phyloP scores from a whole-genome alignment of 23 tunicate genomes.

The Ciona savignyi region DNA sequence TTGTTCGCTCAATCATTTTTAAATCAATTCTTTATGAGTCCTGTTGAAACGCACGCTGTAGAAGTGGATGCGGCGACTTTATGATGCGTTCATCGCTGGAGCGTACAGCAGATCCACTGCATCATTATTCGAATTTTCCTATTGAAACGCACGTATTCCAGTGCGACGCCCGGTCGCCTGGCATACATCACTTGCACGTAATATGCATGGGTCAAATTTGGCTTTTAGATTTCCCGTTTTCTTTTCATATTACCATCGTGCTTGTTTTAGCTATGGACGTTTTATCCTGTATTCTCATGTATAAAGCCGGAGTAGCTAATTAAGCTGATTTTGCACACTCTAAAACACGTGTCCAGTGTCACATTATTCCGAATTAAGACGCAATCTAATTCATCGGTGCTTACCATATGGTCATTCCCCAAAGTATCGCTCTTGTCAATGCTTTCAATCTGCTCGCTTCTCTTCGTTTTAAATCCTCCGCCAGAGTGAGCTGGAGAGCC shows the following conservation, averaged over 20 bases:
- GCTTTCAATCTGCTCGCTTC: no score
- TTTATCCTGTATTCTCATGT: background rate
- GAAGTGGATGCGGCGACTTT: background rate
- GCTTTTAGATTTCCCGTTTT: background rate
- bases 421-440: no score
- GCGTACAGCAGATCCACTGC: background rate
- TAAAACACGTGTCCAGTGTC: no score
- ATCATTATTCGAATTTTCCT: background rate
- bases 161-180: no score
- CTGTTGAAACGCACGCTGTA: no score
- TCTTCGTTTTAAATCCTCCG: no score
- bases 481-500: no score
- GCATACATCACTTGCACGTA: no score
- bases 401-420: no score
- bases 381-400: no score
- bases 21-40: background rate
- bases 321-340: background rate
- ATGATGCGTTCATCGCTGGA: background rate
- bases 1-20: background rate
- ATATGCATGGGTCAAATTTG: background rate
- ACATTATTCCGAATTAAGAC: no score
- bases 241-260: background rate
- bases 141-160: background rate
- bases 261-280: background rate
- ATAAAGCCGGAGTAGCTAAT: background rate